Evolutionary conservation across 2,797 vertebrate genomes (phyloP), one percentile per base, ranked within the genome.

Genomic region (Rhinella marina): DNA sequence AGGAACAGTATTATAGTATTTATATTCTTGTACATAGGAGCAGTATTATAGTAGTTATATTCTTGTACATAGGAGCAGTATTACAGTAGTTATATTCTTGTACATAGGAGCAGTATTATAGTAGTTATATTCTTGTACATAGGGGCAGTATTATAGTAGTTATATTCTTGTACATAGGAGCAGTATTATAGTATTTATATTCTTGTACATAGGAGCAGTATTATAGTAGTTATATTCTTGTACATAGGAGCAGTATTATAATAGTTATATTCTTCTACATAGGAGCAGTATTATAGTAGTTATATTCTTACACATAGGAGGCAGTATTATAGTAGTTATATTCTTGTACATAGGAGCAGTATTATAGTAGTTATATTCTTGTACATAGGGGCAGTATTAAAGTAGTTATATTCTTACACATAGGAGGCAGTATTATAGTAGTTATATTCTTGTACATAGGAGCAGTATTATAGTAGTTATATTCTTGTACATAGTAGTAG

Each of bases 151-250:
- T 66, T 66, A 66, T 66, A 66, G n/a, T 66, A 66, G 64, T 72
- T 72, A 72, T 72, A 72, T 72, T 72, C 7, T 72, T 72, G 68
- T 72, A 72, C 29, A 72, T 72, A 72, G 66, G 66, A 64, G 68
- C 27, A 41, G 68, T 72, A 72, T 72, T 72, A 72, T 72, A 72
- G 29, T 32, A 72, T 29, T 72, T 72, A 72, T 72, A 72, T 72
- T 72, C 68, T 41, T 72, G 68, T 27, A 27, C n/a, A 66, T 66
- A 66, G 64, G 64, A 16, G n/a, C 25, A 70, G 66, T 70, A 70
- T 70, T 70, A 70, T 70, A 70, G 66, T 70, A 70, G 66, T 70
- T 70, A 70, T 70, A 29, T 70, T 70, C 66, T 70, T 70, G 66
- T 70, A 70, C 14, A 70, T 70, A 70, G 25, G 66, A 11, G 68